These are phyloP conservation scores for Drosophila nigricruria DNA, from an alignment of 2,888 invertebrate species.

Conservation along the genomic window DNA sequence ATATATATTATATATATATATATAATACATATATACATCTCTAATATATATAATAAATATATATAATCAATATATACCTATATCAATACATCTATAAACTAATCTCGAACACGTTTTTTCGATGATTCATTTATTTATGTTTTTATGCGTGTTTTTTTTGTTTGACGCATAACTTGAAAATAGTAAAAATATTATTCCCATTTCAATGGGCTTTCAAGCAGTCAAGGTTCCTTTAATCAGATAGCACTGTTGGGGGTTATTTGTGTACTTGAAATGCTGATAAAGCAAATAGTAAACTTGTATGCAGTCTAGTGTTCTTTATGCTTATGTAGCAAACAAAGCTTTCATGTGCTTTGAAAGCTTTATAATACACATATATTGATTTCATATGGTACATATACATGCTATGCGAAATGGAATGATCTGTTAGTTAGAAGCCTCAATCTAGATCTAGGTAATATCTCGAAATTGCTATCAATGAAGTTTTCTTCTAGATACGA, in stretches of 20 bases:
- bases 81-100: conserved; percentile 33
- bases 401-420: too few species aligned
- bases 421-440: too few species aligned
- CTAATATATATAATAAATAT: conserved; percentile 20
- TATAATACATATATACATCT: neutral
- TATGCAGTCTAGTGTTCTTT: neutral
- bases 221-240: conserved; percentile 21
- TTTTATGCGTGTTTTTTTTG: conserved; percentile 4
- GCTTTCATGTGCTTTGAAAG: neutral
- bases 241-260: conserved; percentile 1
- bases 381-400: too few species aligned
- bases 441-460: too few species aligned
- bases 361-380: too few species aligned
- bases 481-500: too few species aligned
- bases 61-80: conserved; percentile 21
- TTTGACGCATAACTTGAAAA: neutral
- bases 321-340: neutral
- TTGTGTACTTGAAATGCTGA: neutral
- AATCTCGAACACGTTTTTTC: neutral
- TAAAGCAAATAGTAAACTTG: neutral
- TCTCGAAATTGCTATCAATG: too few species aligned
- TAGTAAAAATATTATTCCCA: conserved; percentile 2
- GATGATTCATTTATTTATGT: conserved; percentile 41
- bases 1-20: neutral
- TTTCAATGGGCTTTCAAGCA: conserved; percentile 10